These are phyloP conservation scores for Kuschelorhynchus macadamiae DNA, from an alignment of 2,888 invertebrate genomes.

Conservation along the genomic window DNA sequence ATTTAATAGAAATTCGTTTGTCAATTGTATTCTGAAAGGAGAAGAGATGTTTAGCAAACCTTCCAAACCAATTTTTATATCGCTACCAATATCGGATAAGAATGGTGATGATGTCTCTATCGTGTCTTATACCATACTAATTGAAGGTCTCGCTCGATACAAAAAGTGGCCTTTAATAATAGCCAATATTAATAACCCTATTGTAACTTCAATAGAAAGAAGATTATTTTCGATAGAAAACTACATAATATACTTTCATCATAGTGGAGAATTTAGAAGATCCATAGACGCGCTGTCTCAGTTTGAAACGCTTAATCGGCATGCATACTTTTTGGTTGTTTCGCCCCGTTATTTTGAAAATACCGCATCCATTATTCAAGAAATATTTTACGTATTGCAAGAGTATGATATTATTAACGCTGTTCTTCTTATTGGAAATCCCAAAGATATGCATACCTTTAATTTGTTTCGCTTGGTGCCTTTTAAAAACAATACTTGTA, in stretches of 20 bases:
- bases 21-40: constrained; percentile 34
- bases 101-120: constrained; percentile 2
- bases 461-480: constrained; percentile 60
- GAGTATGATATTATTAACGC: constrained; percentile 55
- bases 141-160: constrained; percentile 9
- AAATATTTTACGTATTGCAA: constrained; percentile 52
- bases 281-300: constrained; percentile 38
- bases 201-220: constrained; percentile 4
- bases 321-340: constrained; percentile 55
- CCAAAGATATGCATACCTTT: constrained; percentile 45
- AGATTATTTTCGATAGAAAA: constrained; percentile 30
- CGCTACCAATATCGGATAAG: constrained; percentile 36
- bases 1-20: constrained; percentile 23
- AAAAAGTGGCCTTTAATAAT: constrained; percentile 38
- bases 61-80: constrained; percentile 40
- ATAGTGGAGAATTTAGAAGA: constrained; percentile 40
- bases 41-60: constrained; percentile 20
- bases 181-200: constrained; percentile 9
- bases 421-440: constrained; percentile 55
- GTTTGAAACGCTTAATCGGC: constrained; percentile 50
- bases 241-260: constrained; percentile 53
- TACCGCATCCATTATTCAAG: constrained; percentile 42
- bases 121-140: constrained; percentile 17
- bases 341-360: constrained; percentile 51
- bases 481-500: constrained; percentile 57